Evolutionary conservation across 2,888 invertebrate genomes (phyloP).

Genomic region (Dioctria linearis): DNA sequence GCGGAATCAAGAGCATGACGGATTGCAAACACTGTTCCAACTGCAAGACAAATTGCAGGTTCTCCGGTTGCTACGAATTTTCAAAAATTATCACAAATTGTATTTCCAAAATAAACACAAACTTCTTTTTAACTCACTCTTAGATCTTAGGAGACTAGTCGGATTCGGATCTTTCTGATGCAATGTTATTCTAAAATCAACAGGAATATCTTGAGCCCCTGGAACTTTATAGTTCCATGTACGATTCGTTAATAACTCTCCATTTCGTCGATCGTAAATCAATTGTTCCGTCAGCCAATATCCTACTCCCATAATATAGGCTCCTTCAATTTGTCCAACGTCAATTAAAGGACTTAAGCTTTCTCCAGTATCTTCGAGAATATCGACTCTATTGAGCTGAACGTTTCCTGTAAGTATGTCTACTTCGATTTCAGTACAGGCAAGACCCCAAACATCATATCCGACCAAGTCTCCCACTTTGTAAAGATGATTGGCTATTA

Average conservation of each 20-base stretch:
- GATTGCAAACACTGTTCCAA: conserved; percentile 76
- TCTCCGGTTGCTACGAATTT: conserved; percentile 76
- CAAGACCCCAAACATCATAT: conserved; percentile 78
- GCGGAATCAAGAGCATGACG: conserved; percentile 80
- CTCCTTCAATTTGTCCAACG: conserved; percentile 85
- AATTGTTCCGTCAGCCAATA: conserved; percentile 84
- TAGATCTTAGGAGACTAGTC: conserved; percentile 80
- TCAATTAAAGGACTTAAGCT: conserved; percentile 83
- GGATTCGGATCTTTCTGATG: conserved; percentile 78
- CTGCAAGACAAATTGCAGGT: conserved; percentile 75
- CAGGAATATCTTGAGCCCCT: conserved; percentile 83
- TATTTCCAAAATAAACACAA: background rate
- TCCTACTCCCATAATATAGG: conserved; percentile 83
- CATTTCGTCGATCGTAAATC: conserved; percentile 76
- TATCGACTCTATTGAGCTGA: conserved; percentile 78
- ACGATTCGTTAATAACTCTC: conserved; percentile 80
- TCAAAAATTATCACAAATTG: conserved; percentile 49
- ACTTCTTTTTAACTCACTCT: conserved; percentile 72
- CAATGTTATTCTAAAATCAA: conserved; percentile 81
- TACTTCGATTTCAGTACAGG: conserved; percentile 81
- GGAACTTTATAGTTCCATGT: conserved; percentile 89
- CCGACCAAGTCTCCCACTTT: conserved; percentile 72
- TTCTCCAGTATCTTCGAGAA: conserved; percentile 83
- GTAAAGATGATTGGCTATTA: conserved; percentile 77
- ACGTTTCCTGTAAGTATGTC: conserved; percentile 86